Evolutionary conservation across 2,888 invertebrate species (phyloP).

Genomic region (Nomada flava): DNA sequence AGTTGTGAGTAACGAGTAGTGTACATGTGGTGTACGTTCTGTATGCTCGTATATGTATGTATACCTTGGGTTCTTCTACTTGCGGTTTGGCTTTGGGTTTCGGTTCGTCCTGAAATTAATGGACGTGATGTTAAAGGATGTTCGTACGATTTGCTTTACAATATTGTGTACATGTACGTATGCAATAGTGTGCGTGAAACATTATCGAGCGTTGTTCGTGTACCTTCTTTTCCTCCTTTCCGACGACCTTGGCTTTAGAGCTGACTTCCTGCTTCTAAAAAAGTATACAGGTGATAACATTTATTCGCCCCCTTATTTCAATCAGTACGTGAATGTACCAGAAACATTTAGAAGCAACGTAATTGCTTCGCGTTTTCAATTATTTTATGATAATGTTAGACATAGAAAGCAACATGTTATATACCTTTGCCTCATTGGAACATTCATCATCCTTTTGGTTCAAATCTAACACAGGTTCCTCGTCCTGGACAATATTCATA

Average conservation of each 20-base stretch:
- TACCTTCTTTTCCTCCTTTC: conserved; percentile 73
- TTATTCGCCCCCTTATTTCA: background rate
- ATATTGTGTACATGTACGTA: background rate
- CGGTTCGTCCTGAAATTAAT: conserved; percentile 67
- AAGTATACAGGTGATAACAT: conserved; percentile 47
- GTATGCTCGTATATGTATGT: conserved; percentile 19
- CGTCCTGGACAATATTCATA: conserved; percentile 60
- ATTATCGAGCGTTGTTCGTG: conserved; percentile 22
- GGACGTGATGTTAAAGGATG: conserved; percentile 15
- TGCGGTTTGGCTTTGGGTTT: conserved; percentile 61
- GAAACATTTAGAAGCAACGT: background rate
- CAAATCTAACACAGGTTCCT: conserved; percentile 52
- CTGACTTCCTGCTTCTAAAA: conserved; percentile 71
- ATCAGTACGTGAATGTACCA: background rate
- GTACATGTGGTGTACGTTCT: conserved; percentile 2
- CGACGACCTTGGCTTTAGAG: conserved; percentile 64
- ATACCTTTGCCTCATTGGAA: conserved; percentile 53
- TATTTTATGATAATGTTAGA: background rate
- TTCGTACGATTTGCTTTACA: conserved; percentile 1
- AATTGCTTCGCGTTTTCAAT: background rate
- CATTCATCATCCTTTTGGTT: conserved; percentile 37
- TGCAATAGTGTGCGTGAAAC: conserved; percentile 14
- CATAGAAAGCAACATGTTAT: conserved; percentile 2
- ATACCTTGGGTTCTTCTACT: conserved; percentile 60
- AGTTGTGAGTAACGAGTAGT: background rate